Evolutionary conservation across 1,140 invertebrate genomes (phyloP), one percentile per base, ranked within the genome.

Genomic region (Chironomus tepperi): DNA sequence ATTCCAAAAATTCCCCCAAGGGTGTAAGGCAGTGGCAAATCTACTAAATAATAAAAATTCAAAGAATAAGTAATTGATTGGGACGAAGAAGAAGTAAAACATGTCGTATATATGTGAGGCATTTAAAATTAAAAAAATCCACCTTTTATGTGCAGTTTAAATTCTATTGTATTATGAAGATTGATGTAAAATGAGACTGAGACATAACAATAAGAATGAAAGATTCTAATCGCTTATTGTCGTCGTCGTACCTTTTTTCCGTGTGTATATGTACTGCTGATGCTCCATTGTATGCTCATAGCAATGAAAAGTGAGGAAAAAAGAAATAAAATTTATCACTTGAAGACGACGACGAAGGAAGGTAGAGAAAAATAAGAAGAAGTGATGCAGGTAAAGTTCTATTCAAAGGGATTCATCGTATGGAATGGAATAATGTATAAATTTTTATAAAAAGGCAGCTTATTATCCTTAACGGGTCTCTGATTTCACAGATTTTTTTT

Each of bases 401-500:
- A 12, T n/a, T 57, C 47, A 57, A 34, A 34, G 24, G 24, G 24
- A 34, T 34, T 34, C 24, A 34, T 34, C 24, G 24, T 34, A 34
- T 34, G 24, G 24, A 34, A 34, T 34, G 24, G 24, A 34, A 34
- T 34, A 34, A 34, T 34, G 47, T 57, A 57, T 57, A n/a, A n/a
- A n/a, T 12, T 12, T 57, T 57, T 57, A 57, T 12, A n/a, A n/a
- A 57, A 57, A n/a, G 47, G 12, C 47, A 57, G 47, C 47, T 57
- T 57, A 57, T 57, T 57, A 57, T 57, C 47, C 47, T 57, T 57
- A 57, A 57, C 47, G 47, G 47, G 47, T 57, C 47, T 57, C 47
- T 57, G 47, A 57, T 57, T 57, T 57, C 47, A 57, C 47, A 57
- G 47, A 57, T 57, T 57, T 57, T n/a, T n/a, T 57, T 57, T 57